Evolutionary conservation across 2,888 invertebrate genomes (phyloP), one percentile per base, ranked within the genome.

Genomic region (Strigamia maritima): DNA sequence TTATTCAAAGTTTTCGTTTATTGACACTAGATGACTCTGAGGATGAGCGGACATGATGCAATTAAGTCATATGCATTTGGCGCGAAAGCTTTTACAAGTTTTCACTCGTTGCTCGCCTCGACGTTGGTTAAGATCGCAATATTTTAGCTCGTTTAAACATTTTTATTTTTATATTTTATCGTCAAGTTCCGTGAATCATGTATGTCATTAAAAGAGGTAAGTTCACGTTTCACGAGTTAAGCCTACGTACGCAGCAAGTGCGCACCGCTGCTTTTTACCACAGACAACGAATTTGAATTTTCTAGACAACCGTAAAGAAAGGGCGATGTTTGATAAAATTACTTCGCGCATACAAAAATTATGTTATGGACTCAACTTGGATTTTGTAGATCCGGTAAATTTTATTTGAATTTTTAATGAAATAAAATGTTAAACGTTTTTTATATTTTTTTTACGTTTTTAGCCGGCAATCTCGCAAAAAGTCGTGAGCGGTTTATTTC

Each of bases 321-420:
- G 92, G 83, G 94, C 98, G 0, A 95, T 96, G 87, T 93, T 98
- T 85, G 98, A 99, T 87, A 99, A 99, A 89, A 99, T 99, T 81
- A 98, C 98, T 0, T 95, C 95, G 0, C 90, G 98, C 84, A 95
- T 99, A 76, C 92, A 93, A 84, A 98, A 98, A 85, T 89, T 98
- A 79, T 97, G 98, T 85, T 97, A 98, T 88, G 95, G 95, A 26
- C 88, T 99, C 77, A 94, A 98, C 85, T 93, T 93, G 92, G 96
- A 98, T 82, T 98, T 93, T 88, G 92, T 99, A 28, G 97, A 98
- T 86, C 97, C 98, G 38, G 97, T 97, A 89, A 90, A 91, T 89
- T 80, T 35, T 7, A 7, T 60, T 60, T 6, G 22, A 60, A 8
- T 2, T 7, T 60, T 22, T 60, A 24, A 0, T 7, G 60, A 4